Conservation (phyloP, 2,888 invertebrate genomes). For the Tribolium freemani region DNA sequence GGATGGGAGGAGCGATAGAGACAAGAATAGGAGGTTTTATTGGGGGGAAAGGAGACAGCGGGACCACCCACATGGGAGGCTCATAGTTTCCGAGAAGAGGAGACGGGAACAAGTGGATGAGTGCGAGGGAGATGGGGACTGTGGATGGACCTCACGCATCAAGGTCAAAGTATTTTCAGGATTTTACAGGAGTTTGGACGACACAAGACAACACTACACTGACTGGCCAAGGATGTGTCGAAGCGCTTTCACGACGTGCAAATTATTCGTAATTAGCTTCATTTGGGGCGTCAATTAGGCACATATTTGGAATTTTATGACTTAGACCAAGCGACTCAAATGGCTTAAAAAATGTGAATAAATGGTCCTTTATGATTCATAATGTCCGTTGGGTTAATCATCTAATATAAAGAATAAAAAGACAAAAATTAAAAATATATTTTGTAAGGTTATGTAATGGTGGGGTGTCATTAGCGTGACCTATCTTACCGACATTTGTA, state of each 20-base stretch:
- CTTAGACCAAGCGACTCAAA: neutral
- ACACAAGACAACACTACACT: neutral
- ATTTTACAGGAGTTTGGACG: neutral
- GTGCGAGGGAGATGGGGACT: slow-evolving; percentile 16
- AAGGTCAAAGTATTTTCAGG: slow-evolving; percentile 38
- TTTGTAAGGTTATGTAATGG: no score
- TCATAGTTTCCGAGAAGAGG: slow-evolving; percentile 15
- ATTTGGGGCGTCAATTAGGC: neutral
- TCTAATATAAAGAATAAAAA: no score
- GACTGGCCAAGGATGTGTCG: neutral
- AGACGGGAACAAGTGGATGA: slow-evolving; percentile 3
- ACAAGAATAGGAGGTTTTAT: slow-evolving; percentile 18
- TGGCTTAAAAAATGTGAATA: neutral
- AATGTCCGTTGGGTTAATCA: no score
- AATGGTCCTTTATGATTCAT: no score
- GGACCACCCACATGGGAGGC: slow-evolving; percentile 38
- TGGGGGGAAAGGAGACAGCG: slow-evolving; percentile 37
- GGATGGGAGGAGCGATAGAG: slow-evolving; percentile 21
- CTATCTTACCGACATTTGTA: no score
- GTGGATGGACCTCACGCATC: slow-evolving; percentile 36
- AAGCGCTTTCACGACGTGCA: slow-evolving; percentile 11
- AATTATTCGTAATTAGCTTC: slow-evolving; percentile 16
- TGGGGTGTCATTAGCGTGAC: no score
- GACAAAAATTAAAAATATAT: no score
- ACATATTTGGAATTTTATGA: neutral